These are phyloP conservation scores for Cottoperca gobio DNA, from an alignment of 2,797 vertebrate species.

Conservation along the genomic window DNA sequence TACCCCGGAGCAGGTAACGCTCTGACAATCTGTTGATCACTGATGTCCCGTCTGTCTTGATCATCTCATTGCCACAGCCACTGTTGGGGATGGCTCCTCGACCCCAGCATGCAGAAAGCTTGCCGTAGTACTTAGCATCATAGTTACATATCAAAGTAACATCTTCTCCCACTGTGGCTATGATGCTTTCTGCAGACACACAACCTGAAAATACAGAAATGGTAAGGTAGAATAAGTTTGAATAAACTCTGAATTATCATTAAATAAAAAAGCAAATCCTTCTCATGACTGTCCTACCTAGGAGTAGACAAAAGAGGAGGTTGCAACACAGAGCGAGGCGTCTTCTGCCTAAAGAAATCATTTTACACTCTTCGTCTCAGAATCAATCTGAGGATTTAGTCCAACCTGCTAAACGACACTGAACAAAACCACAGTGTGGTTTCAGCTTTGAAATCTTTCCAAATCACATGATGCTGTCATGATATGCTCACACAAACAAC, in stretches of 20 bases:
- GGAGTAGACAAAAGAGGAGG: constrained; percentile 56
- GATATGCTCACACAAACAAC: constrained; percentile 70
- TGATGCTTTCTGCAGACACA: neutral
- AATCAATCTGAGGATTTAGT: constrained; percentile 1
- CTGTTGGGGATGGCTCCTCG: constrained; percentile 71
- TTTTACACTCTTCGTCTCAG: constrained; percentile 26
- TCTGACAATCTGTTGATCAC: constrained; percentile 60
- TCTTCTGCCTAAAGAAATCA: constrained; percentile 26
- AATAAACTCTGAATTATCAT: neutral
- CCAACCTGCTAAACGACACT: constrained; percentile 50
- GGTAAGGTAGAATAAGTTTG: neutral
- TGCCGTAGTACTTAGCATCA: constrained; percentile 26
- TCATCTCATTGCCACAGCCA: constrained; percentile 70
- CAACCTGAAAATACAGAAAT: constrained; percentile 40
- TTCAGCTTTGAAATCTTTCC: constrained; percentile 61
- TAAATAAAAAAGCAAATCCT: neutral
- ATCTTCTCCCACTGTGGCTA: constrained; percentile 76
- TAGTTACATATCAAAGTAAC: constrained; percentile 83
- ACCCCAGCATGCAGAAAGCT: constrained; percentile 88
- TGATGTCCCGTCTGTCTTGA: constrained; percentile 76
- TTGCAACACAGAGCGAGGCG: constrained; percentile 5
- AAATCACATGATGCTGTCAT: constrained; percentile 71
- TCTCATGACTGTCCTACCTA: constrained; percentile 63
- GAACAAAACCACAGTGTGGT: constrained; percentile 36
- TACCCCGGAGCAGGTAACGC: constrained; percentile 82